Evolutionary conservation across 2,797 vertebrate species (phyloP).

Genomic region (Poeciliopsis turneri): DNA sequence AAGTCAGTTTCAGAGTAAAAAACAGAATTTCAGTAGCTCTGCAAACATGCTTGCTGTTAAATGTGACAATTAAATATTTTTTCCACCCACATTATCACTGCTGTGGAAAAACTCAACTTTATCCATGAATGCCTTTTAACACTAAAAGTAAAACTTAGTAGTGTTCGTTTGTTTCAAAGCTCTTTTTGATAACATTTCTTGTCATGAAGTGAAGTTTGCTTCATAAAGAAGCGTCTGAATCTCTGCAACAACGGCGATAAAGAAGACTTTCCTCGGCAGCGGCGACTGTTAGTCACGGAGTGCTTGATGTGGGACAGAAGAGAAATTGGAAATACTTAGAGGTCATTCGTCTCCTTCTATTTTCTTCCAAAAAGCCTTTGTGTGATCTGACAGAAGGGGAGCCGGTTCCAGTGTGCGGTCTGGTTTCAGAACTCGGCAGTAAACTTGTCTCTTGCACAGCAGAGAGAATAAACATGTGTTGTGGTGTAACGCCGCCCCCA

Average conservation of each 20-base stretch:
- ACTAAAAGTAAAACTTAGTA: slow-evolving; percentile 6
- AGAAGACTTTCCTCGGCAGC: slow-evolving; percentile 22
- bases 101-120: slow-evolving; percentile 1
- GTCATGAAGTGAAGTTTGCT: slow-evolving; percentile 42
- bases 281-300: slow-evolving; percentile 21
- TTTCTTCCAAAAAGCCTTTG: slow-evolving; percentile 36
- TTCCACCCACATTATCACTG: slow-evolving; percentile 14
- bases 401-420: slow-evolving; percentile 48
- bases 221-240: slow-evolving; percentile 45
- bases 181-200: slow-evolving; percentile 46
- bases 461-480: slow-evolving; percentile 70
- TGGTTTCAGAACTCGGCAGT: slow-evolving; percentile 55
- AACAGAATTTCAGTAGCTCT: slow-evolving; percentile 41
- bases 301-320: slow-evolving; percentile 45
- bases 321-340: slow-evolving; percentile 53
- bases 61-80: slow-evolving; percentile 48
- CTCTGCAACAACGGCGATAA: slow-evolving; percentile 37
- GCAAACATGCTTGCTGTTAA: slow-evolving; percentile 33
- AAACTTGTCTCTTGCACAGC: slow-evolving; percentile 46
- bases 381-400: slow-evolving; percentile 37
- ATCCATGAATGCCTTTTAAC: neutral
- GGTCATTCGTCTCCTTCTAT: slow-evolving; percentile 48
- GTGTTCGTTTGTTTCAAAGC: slow-evolving; percentile 39
- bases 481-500: slow-evolving; percentile 35
- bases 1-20: slow-evolving; percentile 59